Evolutionary conservation across 2,888 invertebrate species (phyloP), one percentile per base, ranked within the genome.

Genomic region (Siphlonurus alternatus): DNA sequence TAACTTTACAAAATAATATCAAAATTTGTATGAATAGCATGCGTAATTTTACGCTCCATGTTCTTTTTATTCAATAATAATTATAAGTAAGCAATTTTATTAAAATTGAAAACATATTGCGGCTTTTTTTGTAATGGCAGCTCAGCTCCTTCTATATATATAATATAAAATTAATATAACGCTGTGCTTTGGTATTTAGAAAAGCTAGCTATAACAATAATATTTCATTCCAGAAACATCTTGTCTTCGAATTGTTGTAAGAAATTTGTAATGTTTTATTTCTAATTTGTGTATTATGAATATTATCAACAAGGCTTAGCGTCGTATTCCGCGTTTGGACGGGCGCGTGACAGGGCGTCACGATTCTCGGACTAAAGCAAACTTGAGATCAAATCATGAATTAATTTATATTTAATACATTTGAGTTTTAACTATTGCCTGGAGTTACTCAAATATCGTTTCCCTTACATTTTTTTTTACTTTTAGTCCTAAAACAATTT

Each of bases 321-420:
- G 56, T 56, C 56, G 56, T 56, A 56, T 56, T 56, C 56, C 56
- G 56, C 56, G 22, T 56, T 56, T 56, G 56, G 38, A 38, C 38
- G 38, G 38, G 38, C 38, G 15, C 5, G 38, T 15, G 15, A 38
- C 38, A 5, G 5, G 38, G 38, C 38, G 15, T 38, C 38, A 38
- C 15, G 38, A 38, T 38, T 38, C 38, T 38, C 15, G 15, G 15
- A 38, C 15, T 10, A 10, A 10, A 10, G 38, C 38, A 38, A 38
- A 38, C 38, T 38, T 38, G 38, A 38, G 38, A 38, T 38, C 38
- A 38, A 38, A 15, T 38, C 15, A 38, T 38, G 5, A 15, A 38
- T 10, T 10, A n/a, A n/a, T n/a, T n/a, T n/a, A n/a, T n/a, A n/a
- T n/a, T n/a, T n/a, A 38, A 38, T 38, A 38, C 5, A 38, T 38